phyloP scores from a whole-genome alignment of 2,113 vertebrate genomes.

The Gulo gulo region DNA sequence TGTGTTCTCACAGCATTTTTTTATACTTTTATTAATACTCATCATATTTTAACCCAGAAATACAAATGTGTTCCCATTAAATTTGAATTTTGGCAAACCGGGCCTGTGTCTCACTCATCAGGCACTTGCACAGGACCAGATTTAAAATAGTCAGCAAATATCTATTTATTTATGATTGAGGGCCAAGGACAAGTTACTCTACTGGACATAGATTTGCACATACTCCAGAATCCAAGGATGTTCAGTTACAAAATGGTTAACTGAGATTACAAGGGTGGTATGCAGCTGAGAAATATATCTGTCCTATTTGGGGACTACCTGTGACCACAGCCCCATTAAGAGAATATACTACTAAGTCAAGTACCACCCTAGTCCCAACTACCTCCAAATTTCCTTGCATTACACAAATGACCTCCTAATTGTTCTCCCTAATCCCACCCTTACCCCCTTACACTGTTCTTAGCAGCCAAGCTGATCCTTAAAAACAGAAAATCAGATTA shows the following conservation, averaged over 20 bases:
- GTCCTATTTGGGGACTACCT: neutral
- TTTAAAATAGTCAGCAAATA: neutral
- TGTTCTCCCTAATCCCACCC: neutral
- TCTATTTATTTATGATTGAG: neutral
- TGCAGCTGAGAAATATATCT: neutral
- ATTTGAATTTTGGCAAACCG: slow-evolving; percentile 2
- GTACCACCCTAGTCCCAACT: neutral
- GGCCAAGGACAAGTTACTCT: neutral
- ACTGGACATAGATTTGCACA: neutral
- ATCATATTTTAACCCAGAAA: neutral
- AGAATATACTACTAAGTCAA: neutral
- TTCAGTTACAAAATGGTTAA: neutral
- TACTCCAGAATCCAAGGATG: neutral
- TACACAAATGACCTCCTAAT: neutral
- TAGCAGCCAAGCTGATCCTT: neutral
- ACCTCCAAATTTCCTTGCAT: neutral
- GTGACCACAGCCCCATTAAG: neutral
- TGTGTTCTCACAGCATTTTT: neutral
- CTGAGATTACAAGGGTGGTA: neutral
- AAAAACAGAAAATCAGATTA: neutral
- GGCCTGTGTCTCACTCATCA: neutral
- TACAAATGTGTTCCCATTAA: neutral
- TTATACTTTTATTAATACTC: neutral
- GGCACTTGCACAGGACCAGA: neutral
- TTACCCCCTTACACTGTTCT: neutral